Evolutionary conservation across 2,888 invertebrate species (phyloP).

Genomic region (Cylloceria caligata): DNA sequence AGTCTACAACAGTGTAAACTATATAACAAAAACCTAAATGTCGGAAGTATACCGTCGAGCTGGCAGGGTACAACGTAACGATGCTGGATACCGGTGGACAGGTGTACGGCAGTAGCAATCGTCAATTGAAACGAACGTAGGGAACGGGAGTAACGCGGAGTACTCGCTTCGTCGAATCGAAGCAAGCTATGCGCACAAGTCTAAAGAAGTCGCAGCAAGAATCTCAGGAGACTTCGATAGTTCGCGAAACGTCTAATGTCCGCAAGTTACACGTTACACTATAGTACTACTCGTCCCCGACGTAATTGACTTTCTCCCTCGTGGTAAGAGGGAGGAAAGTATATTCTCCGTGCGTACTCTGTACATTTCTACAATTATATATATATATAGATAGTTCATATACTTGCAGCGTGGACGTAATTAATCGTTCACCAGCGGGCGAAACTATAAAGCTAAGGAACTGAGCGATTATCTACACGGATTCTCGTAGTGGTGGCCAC

Average conservation of each 20-base stretch:
- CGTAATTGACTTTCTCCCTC: conserved; percentile 77
- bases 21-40: conserved; percentile 60
- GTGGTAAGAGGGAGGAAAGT: conserved; percentile 69
- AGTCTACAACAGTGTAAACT: conserved; percentile 16
- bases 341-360: conserved; percentile 33
- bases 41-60: conserved; percentile 68
- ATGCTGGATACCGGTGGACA: conserved; percentile 68
- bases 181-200: neutral
- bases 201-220: conserved; percentile 58
- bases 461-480: conserved; percentile 63
- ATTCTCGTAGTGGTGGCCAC: conserved; percentile 59
- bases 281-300: conserved; percentile 71
- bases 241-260: conserved; percentile 59
- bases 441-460: conserved; percentile 58
- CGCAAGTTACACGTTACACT: conserved; percentile 28
- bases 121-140: conserved; percentile 56
- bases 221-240: conserved; percentile 73
- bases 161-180: conserved; percentile 38
- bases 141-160: conserved; percentile 33
- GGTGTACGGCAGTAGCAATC: conserved; percentile 61
- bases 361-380: conserved; percentile 4
- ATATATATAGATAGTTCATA: conserved; percentile 32
- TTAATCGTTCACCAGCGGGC: conserved; percentile 61
- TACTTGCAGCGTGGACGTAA: conserved; percentile 55
- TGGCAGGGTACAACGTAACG: conserved; percentile 57